Percentiles rank a stretch among this genome's conserved stretches.
Evolutionary conservation across 2,888 invertebrate genomes (phyloP).

Genomic region (Aelia acuminata): DNA sequence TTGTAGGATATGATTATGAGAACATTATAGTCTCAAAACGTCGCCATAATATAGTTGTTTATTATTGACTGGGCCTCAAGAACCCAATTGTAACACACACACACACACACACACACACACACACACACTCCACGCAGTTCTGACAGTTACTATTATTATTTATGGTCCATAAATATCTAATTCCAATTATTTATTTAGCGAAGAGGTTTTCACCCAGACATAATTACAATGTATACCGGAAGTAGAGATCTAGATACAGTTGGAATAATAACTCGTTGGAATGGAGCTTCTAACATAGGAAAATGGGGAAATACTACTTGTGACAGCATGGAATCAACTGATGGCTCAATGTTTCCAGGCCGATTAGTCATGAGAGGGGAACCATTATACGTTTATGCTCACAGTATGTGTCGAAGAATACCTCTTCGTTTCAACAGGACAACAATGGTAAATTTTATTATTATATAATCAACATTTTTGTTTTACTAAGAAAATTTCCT

Average conservation of each 20-base stretch:
- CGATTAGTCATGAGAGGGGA: slow-evolving; percentile 62
- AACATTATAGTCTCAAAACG: too few species aligned
- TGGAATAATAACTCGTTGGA: slow-evolving; percentile 61
- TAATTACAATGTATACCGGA: slow-evolving; percentile 63
- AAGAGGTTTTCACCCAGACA: slow-evolving; percentile 62
- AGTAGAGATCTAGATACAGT: slow-evolving; percentile 59
- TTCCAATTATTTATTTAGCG: slow-evolving; percentile 55
- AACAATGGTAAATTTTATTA: slow-evolving; percentile 58
- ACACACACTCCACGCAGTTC: too few species aligned
- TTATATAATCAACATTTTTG: background rate
- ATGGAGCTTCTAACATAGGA: slow-evolving; percentile 60
- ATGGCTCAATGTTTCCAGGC: slow-evolving; percentile 64
- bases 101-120: background rate
- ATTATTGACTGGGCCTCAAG: too few species aligned
- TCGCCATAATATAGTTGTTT: too few species aligned
- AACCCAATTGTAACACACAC: too few species aligned
- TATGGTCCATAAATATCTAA: background rate
- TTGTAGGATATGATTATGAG: too few species aligned
- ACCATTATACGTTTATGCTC: slow-evolving; percentile 61
- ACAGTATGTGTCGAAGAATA: slow-evolving; percentile 63
- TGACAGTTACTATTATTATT: background rate
- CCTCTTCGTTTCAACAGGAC: slow-evolving; percentile 63
- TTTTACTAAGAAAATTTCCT: background rate
- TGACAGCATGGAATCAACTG: slow-evolving; percentile 61
- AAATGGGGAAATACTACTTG: slow-evolving; percentile 63